Conservation (phyloP, 2,113 vertebrate species). For the Columba janthina region DNA sequence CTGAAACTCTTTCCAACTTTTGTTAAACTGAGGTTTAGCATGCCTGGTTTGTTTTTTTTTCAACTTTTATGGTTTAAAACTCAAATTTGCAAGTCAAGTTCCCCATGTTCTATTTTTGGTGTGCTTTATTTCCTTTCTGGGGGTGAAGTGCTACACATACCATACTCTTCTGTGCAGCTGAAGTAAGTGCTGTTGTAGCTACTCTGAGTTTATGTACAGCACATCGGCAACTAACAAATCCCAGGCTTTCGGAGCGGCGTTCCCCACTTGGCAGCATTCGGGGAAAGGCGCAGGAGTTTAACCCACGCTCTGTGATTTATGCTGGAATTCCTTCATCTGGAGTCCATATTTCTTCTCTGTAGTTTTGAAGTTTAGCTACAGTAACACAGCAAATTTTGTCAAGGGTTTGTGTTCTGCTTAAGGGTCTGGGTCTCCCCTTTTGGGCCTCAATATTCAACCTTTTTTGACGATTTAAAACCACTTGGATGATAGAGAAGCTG, state of each 20-base stretch:
- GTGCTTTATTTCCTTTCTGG: conserved; percentile 11
- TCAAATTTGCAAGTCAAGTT: background rate
- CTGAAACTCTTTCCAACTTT: background rate
- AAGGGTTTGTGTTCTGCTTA: background rate
- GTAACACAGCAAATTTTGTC: background rate
- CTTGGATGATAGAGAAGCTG: background rate
- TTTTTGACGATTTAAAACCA: background rate
- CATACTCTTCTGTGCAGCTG: background rate
- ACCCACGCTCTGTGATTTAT: background rate
- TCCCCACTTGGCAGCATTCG: accelerated
- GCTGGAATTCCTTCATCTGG: background rate
- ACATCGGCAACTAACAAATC: background rate
- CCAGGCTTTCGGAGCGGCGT: accelerated
- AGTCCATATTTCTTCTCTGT: background rate
- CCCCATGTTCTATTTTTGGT: background rate
- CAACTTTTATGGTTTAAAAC: background rate
- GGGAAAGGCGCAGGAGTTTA: background rate
- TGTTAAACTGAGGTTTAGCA: background rate
- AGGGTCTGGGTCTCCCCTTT: background rate
- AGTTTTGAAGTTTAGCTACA: background rate
- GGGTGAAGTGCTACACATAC: background rate
- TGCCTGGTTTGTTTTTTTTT: background rate
- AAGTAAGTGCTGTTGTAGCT: background rate
- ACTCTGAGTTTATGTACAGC: background rate
- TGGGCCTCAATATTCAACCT: background rate